Evolutionary conservation across 2,888 invertebrate genomes (phyloP).

Genomic region (Holacanthella duospinosa): DNA sequence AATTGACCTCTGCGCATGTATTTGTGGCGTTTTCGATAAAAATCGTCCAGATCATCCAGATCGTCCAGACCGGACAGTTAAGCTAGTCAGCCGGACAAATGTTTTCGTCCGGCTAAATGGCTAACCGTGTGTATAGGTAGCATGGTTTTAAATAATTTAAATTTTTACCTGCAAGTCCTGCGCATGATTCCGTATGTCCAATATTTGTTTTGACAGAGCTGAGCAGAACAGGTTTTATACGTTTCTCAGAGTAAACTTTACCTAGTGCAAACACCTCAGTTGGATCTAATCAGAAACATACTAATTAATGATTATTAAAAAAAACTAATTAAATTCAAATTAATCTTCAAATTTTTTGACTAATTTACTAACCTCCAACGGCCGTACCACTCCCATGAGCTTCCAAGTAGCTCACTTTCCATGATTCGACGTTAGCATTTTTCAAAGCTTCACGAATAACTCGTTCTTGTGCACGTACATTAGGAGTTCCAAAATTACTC

Average conservation of each 20-base stretch:
- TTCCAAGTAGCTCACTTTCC: constrained; percentile 14
- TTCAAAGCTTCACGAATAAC: constrained; percentile 11
- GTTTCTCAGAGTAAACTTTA: background rate
- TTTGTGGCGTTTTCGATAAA: no score
- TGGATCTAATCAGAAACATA: constrained; percentile 7
- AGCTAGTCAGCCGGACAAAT: no score
- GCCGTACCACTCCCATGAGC: constrained; percentile 18
- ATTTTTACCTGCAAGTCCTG: constrained; percentile 11
- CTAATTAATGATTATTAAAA: background rate
- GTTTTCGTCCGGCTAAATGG: no score
- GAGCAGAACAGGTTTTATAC: background rate
- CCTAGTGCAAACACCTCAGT: constrained; percentile 4
- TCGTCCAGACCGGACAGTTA: no score
- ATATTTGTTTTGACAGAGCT: constrained; percentile 12
- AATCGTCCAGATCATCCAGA: no score
- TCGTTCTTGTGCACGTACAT: constrained; percentile 9
- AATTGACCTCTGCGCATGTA: no score
- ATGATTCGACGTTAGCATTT: constrained; percentile 8
- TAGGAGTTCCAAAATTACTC: constrained; percentile 13
- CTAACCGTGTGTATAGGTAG: no score
- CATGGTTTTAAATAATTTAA: no score
- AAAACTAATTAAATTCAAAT: background rate
- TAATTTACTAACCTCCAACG: background rate
- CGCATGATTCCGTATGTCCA: constrained; percentile 11
- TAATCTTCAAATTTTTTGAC: background rate